Evolutionary conservation across 1,140 invertebrate genomes (phyloP).

Genomic region (Drosophila neocordata): DNA sequence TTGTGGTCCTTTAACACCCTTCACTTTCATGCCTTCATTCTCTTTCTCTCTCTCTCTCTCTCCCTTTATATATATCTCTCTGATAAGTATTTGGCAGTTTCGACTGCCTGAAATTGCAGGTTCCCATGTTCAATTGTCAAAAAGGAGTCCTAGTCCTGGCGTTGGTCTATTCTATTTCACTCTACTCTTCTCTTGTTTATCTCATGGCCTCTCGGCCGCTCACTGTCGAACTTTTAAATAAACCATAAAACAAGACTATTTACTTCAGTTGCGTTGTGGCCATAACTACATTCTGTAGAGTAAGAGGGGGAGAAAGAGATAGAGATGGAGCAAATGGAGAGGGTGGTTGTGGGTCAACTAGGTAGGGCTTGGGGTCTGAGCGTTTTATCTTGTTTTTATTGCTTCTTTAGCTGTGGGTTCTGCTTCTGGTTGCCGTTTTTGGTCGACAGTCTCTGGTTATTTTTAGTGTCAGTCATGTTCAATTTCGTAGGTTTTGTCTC

Average conservation of each 20-base stretch:
- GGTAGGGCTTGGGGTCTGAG: constrained; percentile 30
- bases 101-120: constrained; percentile 51
- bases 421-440: constrained; percentile 36
- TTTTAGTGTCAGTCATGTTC: constrained; percentile 72
- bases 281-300: constrained; percentile 53
- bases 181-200: constrained; percentile 41
- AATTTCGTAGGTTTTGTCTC: constrained; percentile 67
- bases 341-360: background rate
- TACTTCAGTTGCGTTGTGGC: constrained; percentile 76
- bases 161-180: background rate
- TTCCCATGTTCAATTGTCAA: constrained; percentile 70
- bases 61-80: background rate
- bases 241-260: constrained; percentile 81
- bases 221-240: constrained; percentile 69
- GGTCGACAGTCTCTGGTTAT: constrained; percentile 53
- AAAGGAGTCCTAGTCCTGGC: constrained; percentile 21
- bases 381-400: constrained; percentile 78
- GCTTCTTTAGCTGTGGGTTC: constrained; percentile 65
- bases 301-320: background rate
- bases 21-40: too few relatives aligned
- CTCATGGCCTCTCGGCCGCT: constrained; percentile 30
- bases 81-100: constrained; percentile 61
- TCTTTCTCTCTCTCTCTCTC: background rate
- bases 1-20: constrained; percentile 20
- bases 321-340: background rate